Base-by-base conservation (phyloP, 2,113 vertebrate species). In the Platanista minor region DNA sequence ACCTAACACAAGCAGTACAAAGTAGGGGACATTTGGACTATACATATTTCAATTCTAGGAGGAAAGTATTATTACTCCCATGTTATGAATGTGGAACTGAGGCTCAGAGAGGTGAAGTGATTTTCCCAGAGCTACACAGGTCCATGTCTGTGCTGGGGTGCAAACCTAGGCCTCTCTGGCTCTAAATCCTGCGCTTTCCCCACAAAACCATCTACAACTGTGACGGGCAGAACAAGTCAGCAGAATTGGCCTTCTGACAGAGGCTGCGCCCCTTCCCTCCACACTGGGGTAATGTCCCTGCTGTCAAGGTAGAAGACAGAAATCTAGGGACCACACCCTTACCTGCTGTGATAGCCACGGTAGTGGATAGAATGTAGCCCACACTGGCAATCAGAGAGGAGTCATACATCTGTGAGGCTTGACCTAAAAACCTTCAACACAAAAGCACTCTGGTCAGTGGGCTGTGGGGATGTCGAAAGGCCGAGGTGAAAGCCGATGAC, bases 361-460 rank as follows among this genome's bases (percentile, higher is more conserved):
- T 96, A 4, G 99, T 99, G 92, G 99, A 99, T 3, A 99, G 97
- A 95, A 99, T 99, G 96, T 99, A 99, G 97, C 99, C 99, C 27
- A 99, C 64, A 2, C 99, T 99, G 96, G 99, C 98, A 8, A 99
- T 99, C 97, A 99, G 95, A n/a, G 99, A 99, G 10, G 99, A 99
- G 97, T 99, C 99, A 1, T 99, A 99, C 31, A 99, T 98, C 97
- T 99, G 98, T 0, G 99, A 99, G 11, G 99, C 99, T 67, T 99
- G 99, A 88, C 99, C 98, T 95, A 99, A 97, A 98, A 99, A 99
- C 77, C 99, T 99, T 97, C 84, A 97, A 90, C 18, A 90, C 75
- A 98, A 78, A 96, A 89, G 49, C 0, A 23, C 29, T 20, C 10
- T 1, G 46, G 83, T 98, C 74, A 97, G 92, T 2, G 64, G 52